These are phyloP conservation scores for Camarhynchus parvulus DNA, from an alignment of 2,113 vertebrate genomes.

Conservation along the genomic window DNA sequence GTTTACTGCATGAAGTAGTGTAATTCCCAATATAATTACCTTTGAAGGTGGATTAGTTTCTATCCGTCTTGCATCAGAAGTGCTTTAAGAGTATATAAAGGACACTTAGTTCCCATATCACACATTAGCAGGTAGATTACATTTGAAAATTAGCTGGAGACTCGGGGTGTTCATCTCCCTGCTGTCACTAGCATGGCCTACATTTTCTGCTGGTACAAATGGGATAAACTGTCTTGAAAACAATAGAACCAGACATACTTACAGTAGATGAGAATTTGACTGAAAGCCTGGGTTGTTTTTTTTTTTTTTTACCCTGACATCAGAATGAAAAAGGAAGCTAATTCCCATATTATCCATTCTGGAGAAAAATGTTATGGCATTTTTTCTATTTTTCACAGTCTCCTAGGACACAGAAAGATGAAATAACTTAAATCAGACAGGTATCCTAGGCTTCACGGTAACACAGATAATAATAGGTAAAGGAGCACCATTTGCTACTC, in stretches of 20 bases:
- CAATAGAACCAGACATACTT: background rate
- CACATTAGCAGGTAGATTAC: slow-evolving; percentile 5
- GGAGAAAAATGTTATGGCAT: background rate
- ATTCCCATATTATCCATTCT: slow-evolving; percentile 1
- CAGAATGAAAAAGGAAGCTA: background rate
- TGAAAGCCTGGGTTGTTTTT: background rate
- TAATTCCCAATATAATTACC: slow-evolving; percentile 72
- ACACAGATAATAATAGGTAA: background rate
- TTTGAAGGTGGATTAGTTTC: slow-evolving; percentile 45
- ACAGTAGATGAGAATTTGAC: background rate
- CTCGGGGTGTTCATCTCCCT: background rate
- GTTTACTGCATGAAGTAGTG: slow-evolving; percentile 56
- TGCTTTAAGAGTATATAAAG: background rate
- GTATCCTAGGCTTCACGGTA: background rate
- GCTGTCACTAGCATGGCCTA: slow-evolving; percentile 6
- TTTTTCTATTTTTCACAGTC: slow-evolving; percentile 23
- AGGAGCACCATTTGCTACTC: background rate
- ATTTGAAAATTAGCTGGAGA: slow-evolving; percentile 37
- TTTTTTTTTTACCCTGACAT: background rate
- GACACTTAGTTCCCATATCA: slow-evolving; percentile 23
- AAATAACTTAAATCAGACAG: slow-evolving; percentile 9
- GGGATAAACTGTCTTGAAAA: slow-evolving; percentile 32
- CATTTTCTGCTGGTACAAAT: slow-evolving; percentile 37
- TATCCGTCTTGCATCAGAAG: slow-evolving; percentile 1
- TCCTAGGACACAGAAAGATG: background rate